Base-by-base conservation (phyloP, 2,888 invertebrate genomes). In the Dermolepida albohirtum region DNA sequence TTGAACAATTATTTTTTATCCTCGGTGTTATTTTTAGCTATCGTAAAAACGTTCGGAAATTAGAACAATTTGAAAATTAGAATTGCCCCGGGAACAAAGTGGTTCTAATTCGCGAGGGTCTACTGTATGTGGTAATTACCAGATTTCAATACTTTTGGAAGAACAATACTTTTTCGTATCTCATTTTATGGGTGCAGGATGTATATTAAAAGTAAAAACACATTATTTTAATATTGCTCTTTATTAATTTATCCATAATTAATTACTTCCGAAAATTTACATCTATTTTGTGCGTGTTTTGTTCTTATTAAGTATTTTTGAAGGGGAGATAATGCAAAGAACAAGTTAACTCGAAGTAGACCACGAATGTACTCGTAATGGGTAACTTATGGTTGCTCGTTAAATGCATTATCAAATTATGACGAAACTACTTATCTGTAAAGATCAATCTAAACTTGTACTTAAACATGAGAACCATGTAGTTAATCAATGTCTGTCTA, bases 271-370 rank as follows among this genome's bases (percentile, higher is more conserved):
- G 16, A 55, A 39, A 8, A n/a, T 14, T 55, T 55, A 55, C 40
- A 55, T 40, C 55, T 55, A 55, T 11, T 41, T 55, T 55, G 55
- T 55, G 55, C 55, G 55, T 55, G 55, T 55, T 55, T 55, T 41
- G 55, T 55, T n/a, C 7, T 12, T 51, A 51, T n/a, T 12, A 29
- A 55, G 41, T 29, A 39, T 14, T 10, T n/a, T 29, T 11, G n/a
- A n/a, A 51, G 12, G 29, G 29, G 10, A n/a, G 22, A 51, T n/a
- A 22, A 51, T 51, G 27, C 51, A 51, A 11, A 27, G 8, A 27
- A 51, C 51, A 51, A 27, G 11, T n/a, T 51, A 27, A 22, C 5
- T 22, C 4, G n/a, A 27, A 51, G 5, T 6, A 5, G 6, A 50
- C 17, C 11, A 22, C 17, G 11, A 22, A 10, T 43, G n/a, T n/a